Conservation (phyloP, 2,888 invertebrate species). For the Napeogenes sylphis region DNA sequence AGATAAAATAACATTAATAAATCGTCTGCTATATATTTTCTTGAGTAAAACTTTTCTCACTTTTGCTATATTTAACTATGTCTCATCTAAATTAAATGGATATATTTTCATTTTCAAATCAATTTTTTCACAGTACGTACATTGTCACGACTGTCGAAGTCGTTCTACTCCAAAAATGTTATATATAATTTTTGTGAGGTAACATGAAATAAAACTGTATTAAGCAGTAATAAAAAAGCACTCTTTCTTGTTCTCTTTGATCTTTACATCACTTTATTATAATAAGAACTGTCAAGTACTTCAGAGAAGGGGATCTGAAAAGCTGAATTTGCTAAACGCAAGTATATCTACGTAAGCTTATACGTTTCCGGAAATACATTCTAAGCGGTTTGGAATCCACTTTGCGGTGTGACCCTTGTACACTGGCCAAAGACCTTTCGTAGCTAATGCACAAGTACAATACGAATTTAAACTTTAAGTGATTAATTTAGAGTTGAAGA, state of each 20-base stretch:
- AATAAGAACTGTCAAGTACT: slow-evolving; percentile 6
- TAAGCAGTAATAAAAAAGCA: too few species aligned
- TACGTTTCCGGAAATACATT: slow-evolving; percentile 49
- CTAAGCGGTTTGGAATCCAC: slow-evolving; percentile 55
- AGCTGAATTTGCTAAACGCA: slow-evolving; percentile 1
- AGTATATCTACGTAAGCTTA: slow-evolving; percentile 9
- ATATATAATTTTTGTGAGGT: too few species aligned
- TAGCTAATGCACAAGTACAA: slow-evolving; percentile 28
- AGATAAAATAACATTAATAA: too few species aligned
- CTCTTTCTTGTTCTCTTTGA: background rate
- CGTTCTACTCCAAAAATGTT: too few species aligned
- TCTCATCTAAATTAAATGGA: too few species aligned
- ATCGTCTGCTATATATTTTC: too few species aligned
- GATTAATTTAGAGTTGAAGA: slow-evolving; percentile 14
- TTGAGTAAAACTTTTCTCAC: too few species aligned
- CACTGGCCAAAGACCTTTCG: slow-evolving; percentile 34
- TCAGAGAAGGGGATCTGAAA: background rate
- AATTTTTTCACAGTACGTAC: too few species aligned
- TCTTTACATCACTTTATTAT: slow-evolving; percentile 7
- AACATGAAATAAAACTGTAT: too few species aligned
- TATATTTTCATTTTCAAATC: too few species aligned
- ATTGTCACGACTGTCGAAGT: too few species aligned
- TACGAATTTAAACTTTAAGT: slow-evolving; percentile 24
- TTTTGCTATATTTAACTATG: too few species aligned
- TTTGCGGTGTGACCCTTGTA: slow-evolving; percentile 49